Evolutionary conservation across 2,797 vertebrate genomes (phyloP).

Genomic region (Pachyuromys duprasi): DNA sequence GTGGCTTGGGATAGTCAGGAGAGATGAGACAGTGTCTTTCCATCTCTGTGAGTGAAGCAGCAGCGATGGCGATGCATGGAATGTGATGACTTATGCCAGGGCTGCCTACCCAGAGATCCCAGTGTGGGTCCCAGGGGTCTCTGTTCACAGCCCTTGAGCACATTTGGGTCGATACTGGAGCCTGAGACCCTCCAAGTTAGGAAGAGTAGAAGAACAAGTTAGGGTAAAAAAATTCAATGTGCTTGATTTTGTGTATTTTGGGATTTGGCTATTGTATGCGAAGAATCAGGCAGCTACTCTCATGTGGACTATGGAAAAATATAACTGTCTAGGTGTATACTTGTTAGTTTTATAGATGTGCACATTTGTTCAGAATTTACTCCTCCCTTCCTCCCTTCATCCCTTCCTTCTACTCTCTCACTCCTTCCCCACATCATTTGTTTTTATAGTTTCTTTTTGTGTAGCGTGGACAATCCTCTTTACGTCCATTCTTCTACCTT

Average conservation of each 20-base stretch:
- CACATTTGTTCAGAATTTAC: neutral
- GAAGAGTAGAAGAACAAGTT: neutral
- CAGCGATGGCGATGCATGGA: neutral
- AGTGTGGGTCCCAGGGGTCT: neutral
- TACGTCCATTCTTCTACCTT: neutral
- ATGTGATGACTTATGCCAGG: neutral
- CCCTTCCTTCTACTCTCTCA: accelerated
- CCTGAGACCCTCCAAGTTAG: neutral
- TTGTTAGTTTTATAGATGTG: neutral
- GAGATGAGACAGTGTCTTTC: accelerated
- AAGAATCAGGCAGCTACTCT: neutral
- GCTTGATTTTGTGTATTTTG: neutral
- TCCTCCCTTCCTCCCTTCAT: neutral
- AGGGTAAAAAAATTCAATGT: neutral
- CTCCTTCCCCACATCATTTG: neutral
- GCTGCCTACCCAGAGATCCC: neutral
- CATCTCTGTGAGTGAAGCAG: too few species aligned
- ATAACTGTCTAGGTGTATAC: neutral
- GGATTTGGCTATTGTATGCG: neutral
- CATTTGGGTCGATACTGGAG: neutral
- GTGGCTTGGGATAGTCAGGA: neutral
- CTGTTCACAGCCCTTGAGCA: neutral
- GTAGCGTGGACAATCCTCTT: neutral
- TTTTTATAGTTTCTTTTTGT: neutral
- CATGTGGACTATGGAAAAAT: neutral